These are phyloP conservation scores for Gymnodraco acuticeps DNA, from an alignment of 2,797 vertebrate species.

Conservation along the genomic window DNA sequence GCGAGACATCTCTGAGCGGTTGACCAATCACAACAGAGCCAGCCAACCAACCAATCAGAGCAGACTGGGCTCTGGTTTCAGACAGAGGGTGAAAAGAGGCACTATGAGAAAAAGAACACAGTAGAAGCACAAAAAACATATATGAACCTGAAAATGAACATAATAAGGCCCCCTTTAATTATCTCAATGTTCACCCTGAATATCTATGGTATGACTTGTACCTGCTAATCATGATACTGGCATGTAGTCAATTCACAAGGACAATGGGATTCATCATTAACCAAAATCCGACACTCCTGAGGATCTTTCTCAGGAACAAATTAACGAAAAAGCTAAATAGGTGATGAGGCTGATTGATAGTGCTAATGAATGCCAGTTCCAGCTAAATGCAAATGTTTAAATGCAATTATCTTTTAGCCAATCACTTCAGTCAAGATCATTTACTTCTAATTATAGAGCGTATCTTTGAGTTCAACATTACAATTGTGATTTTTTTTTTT, in stretches of 20 bases:
- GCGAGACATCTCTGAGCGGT: no score
- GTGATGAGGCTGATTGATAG: not conserved
- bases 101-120: no score
- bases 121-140: no score
- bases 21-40: no score
- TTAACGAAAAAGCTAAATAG: not conserved
- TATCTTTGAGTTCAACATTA: slow-evolving; percentile 14
- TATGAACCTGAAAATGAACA: no score
- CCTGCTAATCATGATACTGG: no score
- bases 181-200: no score
- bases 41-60: no score
- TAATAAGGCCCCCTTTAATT: no score
- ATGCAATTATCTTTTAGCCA: slow-evolving; percentile 24
- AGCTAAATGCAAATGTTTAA: slow-evolving; percentile 2
- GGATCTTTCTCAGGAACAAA: not conserved
- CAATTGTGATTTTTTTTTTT: not conserved
- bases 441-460: slow-evolving; percentile 11
- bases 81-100: no score
- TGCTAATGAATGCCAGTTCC: not conserved
- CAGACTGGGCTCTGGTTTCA: no score
- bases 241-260: no score
- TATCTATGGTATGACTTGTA: not conserved
- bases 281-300: not conserved
- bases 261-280: not conserved
- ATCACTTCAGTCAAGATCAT: not conserved